Conservation (phyloP, 2,888 invertebrate genomes). For the Sesia bembeciformis region DNA sequence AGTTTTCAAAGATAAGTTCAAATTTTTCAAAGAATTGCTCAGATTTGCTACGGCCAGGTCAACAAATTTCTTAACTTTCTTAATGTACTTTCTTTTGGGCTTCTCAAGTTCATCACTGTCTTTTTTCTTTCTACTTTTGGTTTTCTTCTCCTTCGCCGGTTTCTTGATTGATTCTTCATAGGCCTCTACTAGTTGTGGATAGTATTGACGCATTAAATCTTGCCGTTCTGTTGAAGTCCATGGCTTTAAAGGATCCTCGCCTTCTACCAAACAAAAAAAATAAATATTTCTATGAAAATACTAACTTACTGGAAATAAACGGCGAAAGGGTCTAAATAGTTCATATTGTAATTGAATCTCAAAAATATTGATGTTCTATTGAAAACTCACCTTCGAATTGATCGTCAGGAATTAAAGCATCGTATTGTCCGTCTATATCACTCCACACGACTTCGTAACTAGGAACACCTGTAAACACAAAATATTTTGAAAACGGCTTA, state of each 20-base stretch:
- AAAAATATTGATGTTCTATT: not conserved
- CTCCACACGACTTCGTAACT: conserved; percentile 84
- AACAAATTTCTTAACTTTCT: conserved; percentile 33
- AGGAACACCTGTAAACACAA: conserved; percentile 63
- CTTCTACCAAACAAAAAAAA: conserved; percentile 20
- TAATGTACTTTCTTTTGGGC: conserved; percentile 54
- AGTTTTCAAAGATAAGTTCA: conserved; percentile 22
- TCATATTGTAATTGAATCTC: not conserved
- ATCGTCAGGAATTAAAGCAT: conserved; percentile 74
- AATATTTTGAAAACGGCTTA: no score
- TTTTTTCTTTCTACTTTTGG: conserved; percentile 31
- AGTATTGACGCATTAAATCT: conserved; percentile 74
- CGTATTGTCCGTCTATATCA: conserved; percentile 72
- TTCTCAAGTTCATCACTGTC: conserved; percentile 31
- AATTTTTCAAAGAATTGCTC: conserved; percentile 32
- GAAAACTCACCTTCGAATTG: conserved; percentile 61
- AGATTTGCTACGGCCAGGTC: conserved; percentile 20
- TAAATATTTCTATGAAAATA: not conserved
- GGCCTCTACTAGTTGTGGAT: conserved; percentile 75
- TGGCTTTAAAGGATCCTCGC: conserved; percentile 63
- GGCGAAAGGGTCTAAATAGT: not conserved
- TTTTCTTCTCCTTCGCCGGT: conserved; percentile 58
- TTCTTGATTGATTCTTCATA: conserved; percentile 75
- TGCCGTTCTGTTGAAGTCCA: conserved; percentile 83
- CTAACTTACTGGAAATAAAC: no score